Conservation (phyloP, 1,140 invertebrate species). For the Hesperophylax magnus region DNA sequence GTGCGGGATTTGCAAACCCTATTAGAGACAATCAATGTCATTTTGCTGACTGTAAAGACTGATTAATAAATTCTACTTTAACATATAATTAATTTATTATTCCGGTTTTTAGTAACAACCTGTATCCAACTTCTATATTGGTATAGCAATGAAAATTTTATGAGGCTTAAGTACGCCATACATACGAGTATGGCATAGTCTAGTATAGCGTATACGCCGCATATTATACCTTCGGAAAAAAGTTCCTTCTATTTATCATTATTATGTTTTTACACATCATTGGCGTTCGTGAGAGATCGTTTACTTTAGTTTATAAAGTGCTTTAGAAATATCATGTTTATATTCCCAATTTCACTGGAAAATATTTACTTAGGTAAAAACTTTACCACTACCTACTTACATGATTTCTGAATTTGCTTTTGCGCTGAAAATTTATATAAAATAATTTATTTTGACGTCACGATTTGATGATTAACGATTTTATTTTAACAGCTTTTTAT, state of each 20-base stretch:
- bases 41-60: too few species aligned
- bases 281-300: constrained; percentile 30
- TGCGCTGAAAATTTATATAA: too few species aligned
- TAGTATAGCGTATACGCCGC: constrained; percentile 23
- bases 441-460: too few species aligned
- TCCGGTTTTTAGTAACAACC: too few species aligned
- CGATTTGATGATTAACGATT: too few species aligned
- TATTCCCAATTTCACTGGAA: neutral
- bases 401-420: too few species aligned
- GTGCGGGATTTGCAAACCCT: too few species aligned
- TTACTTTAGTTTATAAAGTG: constrained; percentile 14
- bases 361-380: neutral
- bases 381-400: too few species aligned
- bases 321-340: neutral
- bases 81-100: too few species aligned
- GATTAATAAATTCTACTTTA: too few species aligned
- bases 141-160: constrained; percentile 54
- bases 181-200: neutral
- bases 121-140: constrained; percentile 17
- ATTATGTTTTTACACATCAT: constrained; percentile 47
- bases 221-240: constrained; percentile 41
- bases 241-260: constrained; percentile 52
- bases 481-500: too few species aligned
- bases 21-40: too few species aligned
- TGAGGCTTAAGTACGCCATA: constrained; percentile 49